phyloP scores from a whole-genome alignment of 1,140 invertebrate species.

The Drosophila bocki region DNA sequence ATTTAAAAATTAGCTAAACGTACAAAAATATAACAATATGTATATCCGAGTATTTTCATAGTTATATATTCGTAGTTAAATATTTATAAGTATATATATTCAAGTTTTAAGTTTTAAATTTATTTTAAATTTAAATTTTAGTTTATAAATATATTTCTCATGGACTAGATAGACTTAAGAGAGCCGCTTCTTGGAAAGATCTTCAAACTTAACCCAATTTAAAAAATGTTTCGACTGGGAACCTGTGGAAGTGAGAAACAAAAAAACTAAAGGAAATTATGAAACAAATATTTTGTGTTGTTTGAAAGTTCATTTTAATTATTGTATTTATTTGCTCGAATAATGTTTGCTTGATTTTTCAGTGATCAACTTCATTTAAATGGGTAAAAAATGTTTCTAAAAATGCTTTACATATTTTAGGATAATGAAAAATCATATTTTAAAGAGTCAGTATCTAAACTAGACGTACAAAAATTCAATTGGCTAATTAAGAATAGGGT shows the following conservation, averaged over 20 bases:
- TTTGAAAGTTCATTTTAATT: conserved; percentile 42
- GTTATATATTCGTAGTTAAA: conserved; percentile 65
- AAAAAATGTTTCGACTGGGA: neutral
- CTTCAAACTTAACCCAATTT: neutral
- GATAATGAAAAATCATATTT: conserved; percentile 40
- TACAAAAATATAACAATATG: conserved; percentile 83
- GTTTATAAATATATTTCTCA: conserved; percentile 16
- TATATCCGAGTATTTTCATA: conserved; percentile 55
- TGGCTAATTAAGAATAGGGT: conserved; percentile 70
- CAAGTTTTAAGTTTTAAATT: conserved; percentile 6
- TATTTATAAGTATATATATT: conserved; percentile 45
- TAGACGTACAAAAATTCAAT: conserved; percentile 72
- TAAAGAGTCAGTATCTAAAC: conserved; percentile 56
- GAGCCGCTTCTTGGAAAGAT: conserved; percentile 20
- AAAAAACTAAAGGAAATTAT: conserved; percentile 31
- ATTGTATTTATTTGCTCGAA: conserved; percentile 67
- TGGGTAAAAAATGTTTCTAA: conserved; percentile 48
- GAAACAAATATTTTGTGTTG: conserved; percentile 34
- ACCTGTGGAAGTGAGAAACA: conserved; percentile 26
- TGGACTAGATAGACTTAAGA: conserved; percentile 56
- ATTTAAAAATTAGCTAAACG: conserved; percentile 83
- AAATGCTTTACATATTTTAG: conserved; percentile 43
- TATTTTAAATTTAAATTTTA: conserved; percentile 34
- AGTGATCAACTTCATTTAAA: conserved; percentile 47
- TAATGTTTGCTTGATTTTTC: conserved; percentile 55